phyloP scores from a whole-genome alignment of 2,113 vertebrate species.

The Antechinus stuartii region DNA sequence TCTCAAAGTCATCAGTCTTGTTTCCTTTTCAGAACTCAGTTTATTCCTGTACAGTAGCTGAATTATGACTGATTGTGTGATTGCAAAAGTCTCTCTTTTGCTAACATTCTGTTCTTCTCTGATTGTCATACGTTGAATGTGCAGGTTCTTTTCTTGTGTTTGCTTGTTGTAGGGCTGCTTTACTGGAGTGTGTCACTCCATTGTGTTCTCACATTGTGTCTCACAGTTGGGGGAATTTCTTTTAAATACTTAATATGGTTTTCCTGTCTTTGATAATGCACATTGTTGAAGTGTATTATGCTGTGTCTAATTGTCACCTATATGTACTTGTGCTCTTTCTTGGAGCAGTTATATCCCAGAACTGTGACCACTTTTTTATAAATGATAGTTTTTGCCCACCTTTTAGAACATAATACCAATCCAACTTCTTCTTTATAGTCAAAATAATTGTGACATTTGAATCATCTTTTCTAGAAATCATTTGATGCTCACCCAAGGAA shows the following conservation, averaged over 20 bases:
- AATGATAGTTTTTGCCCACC: constrained; percentile 2
- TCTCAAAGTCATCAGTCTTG: background rate
- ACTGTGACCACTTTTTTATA: constrained; percentile 9
- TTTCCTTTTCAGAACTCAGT: background rate
- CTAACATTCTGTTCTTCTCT: background rate
- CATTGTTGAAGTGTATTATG: background rate
- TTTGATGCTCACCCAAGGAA: constrained; percentile 94
- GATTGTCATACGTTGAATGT: background rate
- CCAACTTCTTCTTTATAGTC: constrained; percentile 26
- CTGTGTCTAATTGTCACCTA: background rate
- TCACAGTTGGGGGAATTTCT: background rate
- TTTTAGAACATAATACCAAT: constrained; percentile 26
- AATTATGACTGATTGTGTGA: background rate
- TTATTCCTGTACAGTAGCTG: background rate
- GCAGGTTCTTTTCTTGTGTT: background rate
- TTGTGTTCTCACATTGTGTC: background rate
- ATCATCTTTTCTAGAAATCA: constrained; percentile 86
- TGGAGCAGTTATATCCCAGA: background rate
- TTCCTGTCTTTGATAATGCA: background rate
- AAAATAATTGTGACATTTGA: constrained; percentile 51
- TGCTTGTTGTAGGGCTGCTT: background rate
- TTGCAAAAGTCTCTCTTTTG: background rate
- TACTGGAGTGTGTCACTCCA: background rate
- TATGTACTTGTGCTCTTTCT: constrained; percentile 20
- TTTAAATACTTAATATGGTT: background rate